Conservation (phyloP, 2,797 vertebrate species). For the Typhlichthys eigenmanni region DNA sequence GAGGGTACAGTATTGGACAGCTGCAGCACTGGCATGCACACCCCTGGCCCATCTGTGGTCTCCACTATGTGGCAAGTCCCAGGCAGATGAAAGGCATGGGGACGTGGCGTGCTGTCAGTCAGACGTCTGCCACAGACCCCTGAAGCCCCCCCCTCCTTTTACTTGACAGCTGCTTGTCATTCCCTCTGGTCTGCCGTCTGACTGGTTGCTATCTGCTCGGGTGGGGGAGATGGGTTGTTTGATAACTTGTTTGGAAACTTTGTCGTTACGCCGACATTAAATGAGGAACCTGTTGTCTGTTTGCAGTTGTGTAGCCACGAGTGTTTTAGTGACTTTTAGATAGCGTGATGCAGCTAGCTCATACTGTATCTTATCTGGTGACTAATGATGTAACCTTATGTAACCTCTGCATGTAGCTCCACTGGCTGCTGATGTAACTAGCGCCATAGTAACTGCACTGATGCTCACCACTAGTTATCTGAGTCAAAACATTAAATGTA, state of each 20-base stretch:
- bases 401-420: too few relatives aligned
- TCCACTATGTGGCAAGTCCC: conserved; percentile 54
- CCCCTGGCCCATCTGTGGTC: conserved; percentile 72
- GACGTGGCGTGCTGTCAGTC: conserved; percentile 66
- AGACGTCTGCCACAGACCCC: conserved; percentile 52
- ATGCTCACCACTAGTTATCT: too few relatives aligned
- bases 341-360: too few relatives aligned
- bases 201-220: conserved; percentile 48
- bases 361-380: too few relatives aligned
- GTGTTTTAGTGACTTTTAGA: too few relatives aligned
- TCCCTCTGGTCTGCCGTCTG: conserved; percentile 65
- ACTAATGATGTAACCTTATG: too few relatives aligned
- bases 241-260: conserved; percentile 46
- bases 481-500: too few relatives aligned
- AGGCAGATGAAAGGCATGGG: conserved; percentile 68
- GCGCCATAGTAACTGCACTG: too few relatives aligned
- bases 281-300: too few relatives aligned
- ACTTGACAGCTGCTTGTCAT: conserved; percentile 68
- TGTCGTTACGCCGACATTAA: not conserved
- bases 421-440: too few relatives aligned
- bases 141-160: conserved; percentile 40
- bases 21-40: conserved; percentile 56
- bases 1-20: conserved; percentile 51
- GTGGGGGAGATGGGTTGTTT: conserved; percentile 18
- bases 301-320: too few relatives aligned